Evolutionary conservation across 2,888 invertebrate species (phyloP).

Genomic region (Acrobasis suavella): DNA sequence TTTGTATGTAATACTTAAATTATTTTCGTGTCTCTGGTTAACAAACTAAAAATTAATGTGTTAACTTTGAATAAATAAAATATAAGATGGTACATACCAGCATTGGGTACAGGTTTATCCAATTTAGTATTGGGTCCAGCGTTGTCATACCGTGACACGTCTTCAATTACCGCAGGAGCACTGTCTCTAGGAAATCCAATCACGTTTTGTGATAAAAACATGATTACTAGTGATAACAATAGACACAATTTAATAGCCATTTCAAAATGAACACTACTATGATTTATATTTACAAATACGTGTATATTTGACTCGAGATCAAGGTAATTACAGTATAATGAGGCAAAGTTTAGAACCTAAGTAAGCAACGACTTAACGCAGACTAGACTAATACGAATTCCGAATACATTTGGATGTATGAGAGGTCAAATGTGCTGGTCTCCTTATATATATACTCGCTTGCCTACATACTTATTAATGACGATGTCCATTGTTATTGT

Average conservation of each 20-base stretch:
- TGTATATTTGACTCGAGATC: neutral
- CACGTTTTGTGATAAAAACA: conserved; percentile 12
- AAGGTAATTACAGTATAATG: neutral
- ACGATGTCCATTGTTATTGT: conserved; percentile 10
- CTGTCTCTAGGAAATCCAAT: conserved; percentile 25
- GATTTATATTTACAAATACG: neutral
- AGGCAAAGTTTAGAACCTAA: neutral
- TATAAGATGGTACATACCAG: conserved; percentile 7
- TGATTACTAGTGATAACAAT: neutral
- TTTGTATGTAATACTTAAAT: too few species aligned
- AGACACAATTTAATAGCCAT: conserved; percentile 5
- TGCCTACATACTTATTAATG: conserved; percentile 1
- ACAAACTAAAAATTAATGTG: too few species aligned
- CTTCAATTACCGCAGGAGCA: conserved; percentile 32
- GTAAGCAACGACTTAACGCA: conserved; percentile 1
- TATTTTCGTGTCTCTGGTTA: too few species aligned
- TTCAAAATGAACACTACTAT: conserved; percentile 4
- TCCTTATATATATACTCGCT: neutral
- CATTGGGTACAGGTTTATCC: neutral
- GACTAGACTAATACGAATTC: conserved; percentile 4
- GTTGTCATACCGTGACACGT: conserved; percentile 24
- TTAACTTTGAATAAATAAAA: neutral
- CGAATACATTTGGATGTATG: neutral
- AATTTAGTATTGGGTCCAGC: neutral
- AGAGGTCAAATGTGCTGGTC: conserved; percentile 11